Percentiles rank a stretch among this genome's conserved stretches.
Conservation (phyloP, 1,140 invertebrate species). For the Cydia amplana region DNA sequence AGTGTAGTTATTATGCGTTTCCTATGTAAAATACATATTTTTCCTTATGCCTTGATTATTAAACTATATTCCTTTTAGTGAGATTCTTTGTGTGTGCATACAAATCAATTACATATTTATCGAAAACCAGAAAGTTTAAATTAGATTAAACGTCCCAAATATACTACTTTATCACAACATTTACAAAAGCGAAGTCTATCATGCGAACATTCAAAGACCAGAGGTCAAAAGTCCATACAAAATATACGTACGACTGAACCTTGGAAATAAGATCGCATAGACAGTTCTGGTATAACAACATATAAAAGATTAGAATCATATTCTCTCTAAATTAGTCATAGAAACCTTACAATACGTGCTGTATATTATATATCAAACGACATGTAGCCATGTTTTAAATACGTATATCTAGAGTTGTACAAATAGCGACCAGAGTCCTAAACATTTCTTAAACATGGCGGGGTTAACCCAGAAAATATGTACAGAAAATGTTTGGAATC, state of each 20-base stretch:
- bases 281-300: conserved; percentile 53
- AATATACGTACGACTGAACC: background rate
- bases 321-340: conserved; percentile 55
- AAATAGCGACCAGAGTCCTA: background rate
- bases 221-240: conserved; percentile 7
- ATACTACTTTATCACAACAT: conserved; percentile 53
- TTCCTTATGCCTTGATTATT: background rate
- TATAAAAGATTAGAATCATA: conserved; percentile 62
- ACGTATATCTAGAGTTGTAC: conserved; percentile 9
- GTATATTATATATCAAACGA: conserved; percentile 29
- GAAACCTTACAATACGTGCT: conserved; percentile 40
- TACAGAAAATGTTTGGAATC: background rate
- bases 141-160: conserved; percentile 8
- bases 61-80: background rate
- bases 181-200: conserved; percentile 50
- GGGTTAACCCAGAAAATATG: background rate
- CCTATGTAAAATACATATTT: background rate
- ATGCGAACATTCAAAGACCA: conserved; percentile 47
- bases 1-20: background rate
- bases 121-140: background rate
- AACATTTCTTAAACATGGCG: background rate
- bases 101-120: background rate
- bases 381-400: conserved; percentile 22
- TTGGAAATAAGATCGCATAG: background rate
- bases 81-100: conserved; percentile 23